These are phyloP conservation scores for Thermophis baileyi DNA, from an alignment of 2,113 vertebrate species.

Conservation along the genomic window DNA sequence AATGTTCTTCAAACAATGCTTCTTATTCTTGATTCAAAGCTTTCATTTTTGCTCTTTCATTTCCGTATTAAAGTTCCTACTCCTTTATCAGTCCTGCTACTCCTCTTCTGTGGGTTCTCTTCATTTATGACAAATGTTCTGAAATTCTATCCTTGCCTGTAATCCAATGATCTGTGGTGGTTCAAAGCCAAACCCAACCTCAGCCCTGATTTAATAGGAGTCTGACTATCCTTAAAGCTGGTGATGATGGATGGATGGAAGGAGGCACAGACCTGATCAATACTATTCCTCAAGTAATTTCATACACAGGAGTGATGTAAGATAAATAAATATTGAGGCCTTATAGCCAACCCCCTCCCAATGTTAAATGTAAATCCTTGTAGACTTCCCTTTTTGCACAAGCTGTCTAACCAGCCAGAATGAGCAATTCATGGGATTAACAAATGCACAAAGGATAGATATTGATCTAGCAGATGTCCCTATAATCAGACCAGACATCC, in stretches of 20 bases:
- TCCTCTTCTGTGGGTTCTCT: neutral
- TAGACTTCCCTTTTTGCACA: neutral
- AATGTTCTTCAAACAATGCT: rapidly evolving
- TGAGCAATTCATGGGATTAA: neutral
- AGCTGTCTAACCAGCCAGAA: neutral
- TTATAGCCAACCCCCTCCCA: neutral
- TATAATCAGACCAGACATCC: neutral
- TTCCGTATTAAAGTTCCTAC: neutral
- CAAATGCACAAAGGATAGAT: neutral
- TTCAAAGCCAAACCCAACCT: neutral
- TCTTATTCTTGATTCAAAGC: rapidly evolving
- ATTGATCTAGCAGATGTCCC: neutral
- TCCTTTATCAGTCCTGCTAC: too few relatives aligned
- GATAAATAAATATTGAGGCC: neutral
- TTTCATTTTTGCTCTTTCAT: neutral
- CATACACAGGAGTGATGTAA: neutral
- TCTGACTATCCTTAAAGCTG: neutral
- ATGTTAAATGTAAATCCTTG: neutral
- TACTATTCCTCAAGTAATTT: neutral
- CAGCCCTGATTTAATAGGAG: neutral
- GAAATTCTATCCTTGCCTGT: neutral
- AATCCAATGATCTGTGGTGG: neutral
- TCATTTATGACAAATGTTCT: neutral
- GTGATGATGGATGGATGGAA: neutral
- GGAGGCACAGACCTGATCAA: neutral